Base-by-base conservation (phyloP, 2,888 invertebrate species). In the Hemithea aestivaria region DNA sequence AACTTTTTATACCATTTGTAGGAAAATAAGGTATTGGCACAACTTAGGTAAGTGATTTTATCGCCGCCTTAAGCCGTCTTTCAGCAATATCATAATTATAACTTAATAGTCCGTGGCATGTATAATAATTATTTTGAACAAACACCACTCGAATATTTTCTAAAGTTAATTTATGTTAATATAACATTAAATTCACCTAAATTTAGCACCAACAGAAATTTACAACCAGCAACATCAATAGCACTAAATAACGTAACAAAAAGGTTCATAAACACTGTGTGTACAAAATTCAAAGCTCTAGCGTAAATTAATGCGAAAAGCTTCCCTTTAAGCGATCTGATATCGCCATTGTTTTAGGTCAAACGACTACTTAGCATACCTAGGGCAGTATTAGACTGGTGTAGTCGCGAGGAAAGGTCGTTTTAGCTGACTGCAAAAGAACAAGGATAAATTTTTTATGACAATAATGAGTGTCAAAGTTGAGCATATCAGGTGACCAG, bases 291-390 rank as follows among this genome's bases (percentile, higher is more conserved):
- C 49, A 56, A 56, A 55, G 56, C 56, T 55, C 49, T 48, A 43
- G 53, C 64, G 63, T 72, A 67, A 68, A 68, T 66, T 62, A 58
- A 54, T 53, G 52, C 58, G 58, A 62, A 69, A 69, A 61, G 56
- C 60, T 62, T 65, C 53, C 48, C 49, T 59, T 53, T 54, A 54
- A 56, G 47, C 66, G 55, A 66, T 66, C 59, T 63, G 67, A 64
- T 68, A 66, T 50, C 58, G 53, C 58, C 54, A 55, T 58, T 62
- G 66, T 72, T 72, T 61, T 51, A 58, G 59, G 62, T 61, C 58
- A 57, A 56, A 52, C 51, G 51, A 43, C 56, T 65, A 56, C 51
- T 66, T 65, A 60, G 53, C 67, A 63, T 66, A 63, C 49, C 48
- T 53, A 36, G 50, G 38, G 39, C 28, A 11, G 31, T 40, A 38